A percentile compares a stretch with the other conserved stretches of the same genome.
These are phyloP conservation scores for Ptychodera flava DNA, from an alignment of 35 echinoderm and acorn worm genomes.

Conservation along the genomic window DNA sequence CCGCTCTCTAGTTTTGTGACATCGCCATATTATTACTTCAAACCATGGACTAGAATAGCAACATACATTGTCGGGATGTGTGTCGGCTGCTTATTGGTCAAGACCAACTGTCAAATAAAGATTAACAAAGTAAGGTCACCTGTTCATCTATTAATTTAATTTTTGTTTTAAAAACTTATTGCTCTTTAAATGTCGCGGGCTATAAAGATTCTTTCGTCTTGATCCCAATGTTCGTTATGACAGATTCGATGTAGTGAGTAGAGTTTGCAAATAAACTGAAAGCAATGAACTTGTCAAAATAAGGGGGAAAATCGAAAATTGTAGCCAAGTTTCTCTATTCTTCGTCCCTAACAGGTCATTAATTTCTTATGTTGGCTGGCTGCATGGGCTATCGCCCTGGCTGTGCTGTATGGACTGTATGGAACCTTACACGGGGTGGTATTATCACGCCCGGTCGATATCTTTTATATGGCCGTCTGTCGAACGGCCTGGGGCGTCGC, in stretches of 20 bases:
- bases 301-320: too few relatives aligned
- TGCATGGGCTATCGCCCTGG: constrained; percentile 25
- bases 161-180: too few relatives aligned
- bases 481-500: constrained; percentile 8
- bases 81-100: constrained; percentile 9
- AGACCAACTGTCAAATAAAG: not conserved
- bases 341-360: not conserved
- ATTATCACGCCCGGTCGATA: not conserved
- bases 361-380: constrained; percentile 13
- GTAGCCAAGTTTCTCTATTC: too few relatives aligned
- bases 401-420: constrained; percentile 46
- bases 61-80: constrained; percentile 23
- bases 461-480: not conserved
- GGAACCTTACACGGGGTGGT: constrained; percentile 14
- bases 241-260: too few relatives aligned
- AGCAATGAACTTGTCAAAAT: too few relatives aligned
- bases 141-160: too few relatives aligned
- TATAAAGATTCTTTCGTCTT: too few relatives aligned
- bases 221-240: too few relatives aligned
- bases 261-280: too few relatives aligned
- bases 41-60: constrained; percentile 24
- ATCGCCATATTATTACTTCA: constrained; percentile 2
- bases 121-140: not conserved
- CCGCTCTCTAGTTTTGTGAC: too few relatives aligned
- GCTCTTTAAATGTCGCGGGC: too few relatives aligned